Percentiles rank a stretch among this genome's conserved stretches.
These are phyloP conservation scores for Enteromius anoplus DNA, from an alignment of 2,797 vertebrate species.

Conservation along the genomic window DNA sequence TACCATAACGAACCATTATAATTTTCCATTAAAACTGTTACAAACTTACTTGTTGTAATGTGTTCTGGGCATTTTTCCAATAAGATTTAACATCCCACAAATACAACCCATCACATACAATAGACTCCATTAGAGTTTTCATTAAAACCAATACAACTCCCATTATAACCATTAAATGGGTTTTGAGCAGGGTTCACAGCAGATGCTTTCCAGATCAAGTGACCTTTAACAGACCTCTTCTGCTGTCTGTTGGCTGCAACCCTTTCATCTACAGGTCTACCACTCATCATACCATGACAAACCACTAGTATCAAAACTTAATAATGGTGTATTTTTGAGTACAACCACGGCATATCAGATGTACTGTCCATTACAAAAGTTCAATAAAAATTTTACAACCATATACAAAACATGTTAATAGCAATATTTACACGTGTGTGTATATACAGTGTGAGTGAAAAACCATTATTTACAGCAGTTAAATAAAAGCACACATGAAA, in stretches of 20 bases:
- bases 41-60: no score
- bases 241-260: not conserved
- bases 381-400: not conserved
- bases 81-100: no score
- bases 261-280: not conserved
- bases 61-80: no score
- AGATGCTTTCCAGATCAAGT: not conserved
- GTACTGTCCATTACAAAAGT: not conserved
- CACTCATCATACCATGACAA: not conserved
- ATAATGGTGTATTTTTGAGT: not conserved
- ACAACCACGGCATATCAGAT: not conserved
- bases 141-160: no score
- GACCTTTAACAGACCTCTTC: not conserved
- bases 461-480: not conserved
- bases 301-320: not conserved
- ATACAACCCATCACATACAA: no score
- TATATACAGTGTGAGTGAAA: not conserved
- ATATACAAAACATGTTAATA: not conserved
- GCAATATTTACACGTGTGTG: not conserved
- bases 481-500: not conserved
- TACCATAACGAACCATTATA: no score
- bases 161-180: no score
- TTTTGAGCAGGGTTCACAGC: not conserved
- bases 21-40: no score
- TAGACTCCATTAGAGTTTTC: no score